Evolutionary conservation across 1,140 invertebrate species (phyloP).

Genomic region (Pseudomyrmex sp.): DNA sequence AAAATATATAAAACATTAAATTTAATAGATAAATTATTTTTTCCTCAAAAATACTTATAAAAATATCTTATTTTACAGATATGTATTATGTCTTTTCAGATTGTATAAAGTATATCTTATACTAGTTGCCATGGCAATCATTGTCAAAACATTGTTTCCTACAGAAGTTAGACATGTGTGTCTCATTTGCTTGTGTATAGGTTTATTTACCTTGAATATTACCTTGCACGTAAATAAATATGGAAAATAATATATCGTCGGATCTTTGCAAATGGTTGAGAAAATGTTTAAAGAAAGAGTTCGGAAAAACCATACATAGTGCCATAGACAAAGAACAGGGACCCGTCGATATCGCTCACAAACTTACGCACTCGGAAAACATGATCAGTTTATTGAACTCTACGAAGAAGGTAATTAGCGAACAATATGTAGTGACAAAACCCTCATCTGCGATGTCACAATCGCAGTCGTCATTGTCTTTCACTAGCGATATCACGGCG

Average conservation of each 20-base stretch:
- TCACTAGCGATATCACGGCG: constrained; percentile 75
- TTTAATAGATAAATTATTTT: constrained; percentile 14
- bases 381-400: constrained; percentile 74
- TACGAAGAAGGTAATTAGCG: constrained; percentile 69
- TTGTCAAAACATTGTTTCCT: constrained; percentile 62
- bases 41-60: constrained; percentile 15
- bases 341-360: constrained; percentile 71
- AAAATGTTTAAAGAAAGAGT: constrained; percentile 79
- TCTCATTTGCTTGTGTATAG: constrained; percentile 1
- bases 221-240: constrained; percentile 48
- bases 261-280: constrained; percentile 79
- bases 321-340: constrained; percentile 73
- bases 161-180: constrained; percentile 24
- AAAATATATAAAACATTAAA: constrained; percentile 36
- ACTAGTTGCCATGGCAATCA: constrained; percentile 69
- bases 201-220: background rate
- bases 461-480: constrained; percentile 76
- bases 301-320: constrained; percentile 74
- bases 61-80: background rate
- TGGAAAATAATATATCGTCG: constrained; percentile 75
- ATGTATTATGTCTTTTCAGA: background rate
- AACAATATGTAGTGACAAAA: constrained; percentile 66
- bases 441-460: constrained; percentile 56
- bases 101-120: background rate
- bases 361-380: constrained; percentile 78